Evolutionary conservation across 1,140 invertebrate species (phyloP).

Genomic region (Papilio aristodemus): DNA sequence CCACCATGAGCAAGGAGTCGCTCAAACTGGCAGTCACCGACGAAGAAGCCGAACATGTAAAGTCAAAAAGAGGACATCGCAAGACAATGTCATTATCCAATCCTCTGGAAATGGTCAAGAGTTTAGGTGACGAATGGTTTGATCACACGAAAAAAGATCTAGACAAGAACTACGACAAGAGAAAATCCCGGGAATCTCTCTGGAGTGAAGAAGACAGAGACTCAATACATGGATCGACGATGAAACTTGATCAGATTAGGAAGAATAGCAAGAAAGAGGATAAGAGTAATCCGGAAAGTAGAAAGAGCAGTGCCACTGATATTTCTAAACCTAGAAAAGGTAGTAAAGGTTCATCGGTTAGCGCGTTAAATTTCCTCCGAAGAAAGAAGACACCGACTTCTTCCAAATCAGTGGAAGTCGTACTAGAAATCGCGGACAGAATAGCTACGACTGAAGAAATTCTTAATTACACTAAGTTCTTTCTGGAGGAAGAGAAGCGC

Average conservation of each 20-base stretch:
- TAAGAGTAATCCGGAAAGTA: conserved; percentile 51
- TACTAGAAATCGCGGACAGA: conserved; percentile 62
- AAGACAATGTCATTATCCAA: conserved; percentile 91
- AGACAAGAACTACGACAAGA: conserved; percentile 74
- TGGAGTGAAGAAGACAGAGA: conserved; percentile 75
- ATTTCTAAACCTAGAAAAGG: conserved; percentile 65
- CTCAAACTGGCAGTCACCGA: conserved; percentile 70
- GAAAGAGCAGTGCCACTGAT: conserved; percentile 62
- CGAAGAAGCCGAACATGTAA: conserved; percentile 66
- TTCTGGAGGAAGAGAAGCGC: conserved; percentile 71
- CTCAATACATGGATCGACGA: conserved; percentile 64
- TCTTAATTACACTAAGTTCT: conserved; percentile 64
- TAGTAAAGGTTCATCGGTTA: conserved; percentile 72
- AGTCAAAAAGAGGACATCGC: conserved; percentile 79
- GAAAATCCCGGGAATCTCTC: conserved; percentile 74
- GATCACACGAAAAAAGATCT: conserved; percentile 66
- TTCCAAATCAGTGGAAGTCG: conserved; percentile 64
- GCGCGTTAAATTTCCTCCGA: conserved; percentile 72
- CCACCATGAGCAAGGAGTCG: conserved; percentile 75
- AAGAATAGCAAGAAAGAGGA: conserved; percentile 74
- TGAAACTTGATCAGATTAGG: conserved; percentile 65
- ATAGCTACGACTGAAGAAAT: conserved; percentile 61
- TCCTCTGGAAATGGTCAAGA: conserved; percentile 83
- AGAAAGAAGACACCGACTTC: conserved; percentile 71
- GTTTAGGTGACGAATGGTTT: conserved; percentile 74